A percentile compares a stretch with the other conserved stretches of the same genome.
Conservation (phyloP, 2,113 vertebrate species). For the Desmodus rotundus region DNA sequence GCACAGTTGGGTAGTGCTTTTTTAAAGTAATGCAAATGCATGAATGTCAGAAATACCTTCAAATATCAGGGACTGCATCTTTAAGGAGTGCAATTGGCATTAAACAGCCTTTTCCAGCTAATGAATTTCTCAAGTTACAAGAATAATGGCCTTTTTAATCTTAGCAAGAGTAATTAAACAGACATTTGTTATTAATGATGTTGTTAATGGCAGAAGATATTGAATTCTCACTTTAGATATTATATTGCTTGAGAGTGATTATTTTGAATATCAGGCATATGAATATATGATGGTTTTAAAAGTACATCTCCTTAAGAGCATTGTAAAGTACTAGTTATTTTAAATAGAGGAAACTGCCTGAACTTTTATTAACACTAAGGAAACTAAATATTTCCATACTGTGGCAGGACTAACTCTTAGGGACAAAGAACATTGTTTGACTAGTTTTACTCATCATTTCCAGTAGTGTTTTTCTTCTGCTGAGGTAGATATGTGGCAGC, state of each 20-base stretch:
- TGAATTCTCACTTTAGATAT: slow-evolving; percentile 79
- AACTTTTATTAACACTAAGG: slow-evolving; percentile 8
- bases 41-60: slow-evolving; percentile 70
- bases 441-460: not conserved
- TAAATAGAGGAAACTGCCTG: not conserved
- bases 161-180: slow-evolving; percentile 86
- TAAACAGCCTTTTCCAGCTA: slow-evolving; percentile 81
- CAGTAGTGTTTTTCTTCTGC: not conserved
- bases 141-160: slow-evolving; percentile 86
- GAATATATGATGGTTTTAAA: slow-evolving; percentile 67
- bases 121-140: slow-evolving; percentile 83
- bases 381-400: not conserved
- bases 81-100: slow-evolving; percentile 79
- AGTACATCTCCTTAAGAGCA: slow-evolving; percentile 44
- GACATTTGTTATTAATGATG: slow-evolving; percentile 87
- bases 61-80: slow-evolving; percentile 75
- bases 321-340: slow-evolving; percentile 37
- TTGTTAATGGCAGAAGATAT: slow-evolving; percentile 84
- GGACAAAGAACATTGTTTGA: slow-evolving; percentile 25
- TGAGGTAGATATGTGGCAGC: not conserved
- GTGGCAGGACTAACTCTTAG: not conserved
- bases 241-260: slow-evolving; percentile 69
- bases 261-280: slow-evolving; percentile 71
- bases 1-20: slow-evolving; percentile 56
- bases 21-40: slow-evolving; percentile 72